phyloP scores from a whole-genome alignment of 2,113 vertebrate genomes.

The Plecotus auritus region DNA sequence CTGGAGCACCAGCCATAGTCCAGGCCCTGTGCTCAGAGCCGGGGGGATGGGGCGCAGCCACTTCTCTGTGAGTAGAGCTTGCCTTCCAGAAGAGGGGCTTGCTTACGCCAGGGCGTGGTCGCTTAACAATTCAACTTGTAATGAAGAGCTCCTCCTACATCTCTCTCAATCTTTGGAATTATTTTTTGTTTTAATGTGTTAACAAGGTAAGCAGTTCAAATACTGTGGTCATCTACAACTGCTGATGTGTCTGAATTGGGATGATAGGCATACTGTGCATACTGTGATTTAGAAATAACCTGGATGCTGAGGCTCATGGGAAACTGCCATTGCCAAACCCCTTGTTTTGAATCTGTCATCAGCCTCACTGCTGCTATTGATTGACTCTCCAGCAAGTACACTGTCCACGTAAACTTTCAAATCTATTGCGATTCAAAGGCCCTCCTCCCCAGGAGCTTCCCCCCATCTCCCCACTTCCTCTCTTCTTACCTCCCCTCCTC shows the following conservation, averaged over 20 bases:
- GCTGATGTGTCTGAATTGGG: not conserved
- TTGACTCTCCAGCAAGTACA: not conserved
- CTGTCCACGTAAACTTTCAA: not conserved
- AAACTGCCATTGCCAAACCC: not conserved
- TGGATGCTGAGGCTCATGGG: not conserved
- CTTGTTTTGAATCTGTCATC: not conserved
- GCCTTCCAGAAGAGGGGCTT: not conserved
- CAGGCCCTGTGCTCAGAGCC: too few species aligned
- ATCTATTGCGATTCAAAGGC: not conserved
- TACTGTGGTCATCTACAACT: not conserved
- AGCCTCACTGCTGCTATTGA: not conserved
- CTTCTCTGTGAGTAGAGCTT: fast-evolving
- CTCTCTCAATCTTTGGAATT: not conserved
- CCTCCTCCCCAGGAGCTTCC: too few species aligned
- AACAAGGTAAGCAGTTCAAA: not conserved
- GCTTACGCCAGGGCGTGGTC: not conserved
- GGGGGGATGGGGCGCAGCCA: too few species aligned
- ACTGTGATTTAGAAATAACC: not conserved
- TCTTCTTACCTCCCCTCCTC: too few species aligned
- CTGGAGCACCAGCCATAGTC: not conserved
- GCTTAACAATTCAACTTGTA: not conserved
- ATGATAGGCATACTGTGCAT: fast-evolving
- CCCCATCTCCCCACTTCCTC: too few species aligned
- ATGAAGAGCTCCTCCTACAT: not conserved
- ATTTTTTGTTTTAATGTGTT: not conserved